phyloP scores from a whole-genome alignment of 2,888 invertebrate genomes.

The Pyrochroa serraticornis region DNA sequence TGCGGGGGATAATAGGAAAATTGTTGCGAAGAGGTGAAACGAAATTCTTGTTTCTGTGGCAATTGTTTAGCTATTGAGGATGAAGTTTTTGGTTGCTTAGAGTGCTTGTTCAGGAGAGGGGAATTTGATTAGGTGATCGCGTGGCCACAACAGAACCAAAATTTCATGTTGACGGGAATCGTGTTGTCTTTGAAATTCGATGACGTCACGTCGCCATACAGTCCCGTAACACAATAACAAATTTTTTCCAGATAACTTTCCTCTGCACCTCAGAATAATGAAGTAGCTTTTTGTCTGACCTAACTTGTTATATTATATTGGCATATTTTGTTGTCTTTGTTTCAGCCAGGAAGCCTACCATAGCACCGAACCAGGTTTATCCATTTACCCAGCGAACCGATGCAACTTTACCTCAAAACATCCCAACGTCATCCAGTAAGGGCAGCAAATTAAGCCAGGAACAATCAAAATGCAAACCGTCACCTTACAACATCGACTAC shows the following conservation, averaged over 20 bases:
- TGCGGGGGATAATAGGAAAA: no score
- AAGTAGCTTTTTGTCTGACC: slow-evolving; percentile 1
- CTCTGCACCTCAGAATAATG: no score
- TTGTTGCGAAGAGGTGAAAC: no score
- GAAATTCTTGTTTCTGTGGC: no score
- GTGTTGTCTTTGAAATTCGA: no score
- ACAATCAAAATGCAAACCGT: slow-evolving; percentile 31
- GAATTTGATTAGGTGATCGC: no score
- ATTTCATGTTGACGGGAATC: no score
- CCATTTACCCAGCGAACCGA: slow-evolving; percentile 19
- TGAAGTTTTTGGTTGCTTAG: no score
- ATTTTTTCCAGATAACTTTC: neutral
- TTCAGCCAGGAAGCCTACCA: slow-evolving; percentile 68
- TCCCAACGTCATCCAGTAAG: slow-evolving; percentile 33
- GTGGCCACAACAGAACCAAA: no score
- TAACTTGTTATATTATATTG: slow-evolving; percentile 27
- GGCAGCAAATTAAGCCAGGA: slow-evolving; percentile 26
- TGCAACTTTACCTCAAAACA: slow-evolving; percentile 31
- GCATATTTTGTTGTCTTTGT: slow-evolving; percentile 56
- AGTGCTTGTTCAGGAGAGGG: no score
- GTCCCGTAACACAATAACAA: neutral
- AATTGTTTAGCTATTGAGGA: no score
- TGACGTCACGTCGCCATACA: no score
- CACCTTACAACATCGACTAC: slow-evolving; percentile 39
- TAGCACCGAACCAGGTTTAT: slow-evolving; percentile 55